Base-by-base conservation (phyloP, 2,113 vertebrate species). In the Canis aureus region DNA sequence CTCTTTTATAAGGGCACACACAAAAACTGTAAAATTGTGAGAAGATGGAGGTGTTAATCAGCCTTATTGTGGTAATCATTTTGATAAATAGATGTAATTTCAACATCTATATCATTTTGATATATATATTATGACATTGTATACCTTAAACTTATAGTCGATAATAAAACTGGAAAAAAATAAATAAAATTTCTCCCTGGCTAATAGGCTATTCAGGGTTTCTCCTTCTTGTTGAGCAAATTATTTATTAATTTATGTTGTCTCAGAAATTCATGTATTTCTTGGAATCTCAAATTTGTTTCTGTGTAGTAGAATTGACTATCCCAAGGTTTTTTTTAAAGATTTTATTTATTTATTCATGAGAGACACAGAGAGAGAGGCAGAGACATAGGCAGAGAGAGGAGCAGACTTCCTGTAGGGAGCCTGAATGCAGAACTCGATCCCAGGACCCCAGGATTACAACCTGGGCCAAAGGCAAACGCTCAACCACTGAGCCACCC, bases 201-300 rank as follows among this genome's bases (percentile, higher is more conserved):
- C 59, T 60, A 92, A 73, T 89, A 12, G 17, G 11, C 6, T 93
- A 16, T 32, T 89, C 53, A 62, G 73, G 53, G 11, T 84, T 73
- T 92, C 57, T 35, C 81, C 49, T 74, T 85, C 35, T 95, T 60
- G 27, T 57, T 92, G 79, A 67, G 13, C 85, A 17, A 86, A 69
- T 80, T 85, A 79, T 38, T 53, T 43, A 43, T 15, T 80, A 11
- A 80, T 29, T 43, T 93, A 51, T 69, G 62, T 49, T 69, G 10
- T 60, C 81, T 86, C 59, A 90, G 73, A 82, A 97, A 95, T 82
- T 74, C 83, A 83, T 53, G 35, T 27, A 67, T 60, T 91, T 19
- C n/a, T 91, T 86, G 81, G 38, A 43, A 76, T 90, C 69, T 86
- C 81, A 59, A 93, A 69, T 71, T 23, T 85, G 19, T 49, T 87